phyloP scores from a whole-genome alignment of 2,888 invertebrate genomes.

The Lithophane semibrunnea region DNA sequence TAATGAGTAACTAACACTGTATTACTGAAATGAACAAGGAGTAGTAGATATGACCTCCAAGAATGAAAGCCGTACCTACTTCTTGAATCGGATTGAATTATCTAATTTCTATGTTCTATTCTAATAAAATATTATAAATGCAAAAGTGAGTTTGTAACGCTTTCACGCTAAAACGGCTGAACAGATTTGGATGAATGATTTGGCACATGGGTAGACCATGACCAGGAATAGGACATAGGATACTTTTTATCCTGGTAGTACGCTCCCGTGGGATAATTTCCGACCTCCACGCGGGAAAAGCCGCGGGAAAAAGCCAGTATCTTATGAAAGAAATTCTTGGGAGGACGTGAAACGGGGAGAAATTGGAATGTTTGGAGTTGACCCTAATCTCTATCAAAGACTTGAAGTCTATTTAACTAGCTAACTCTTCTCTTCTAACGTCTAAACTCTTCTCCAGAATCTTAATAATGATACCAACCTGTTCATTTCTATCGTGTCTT shows the following conservation, averaged over 20 bases:
- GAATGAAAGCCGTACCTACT: no score
- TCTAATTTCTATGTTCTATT: not conserved
- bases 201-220: no score
- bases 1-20: not conserved
- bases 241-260: no score
- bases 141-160: no score
- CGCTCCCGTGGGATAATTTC: no score
- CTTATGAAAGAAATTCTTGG: not conserved
- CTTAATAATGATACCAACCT: not conserved
- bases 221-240: no score
- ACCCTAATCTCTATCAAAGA: not conserved
- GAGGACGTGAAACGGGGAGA: not conserved
- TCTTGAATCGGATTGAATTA: not conserved
- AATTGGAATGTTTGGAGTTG: not conserved
- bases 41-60: not conserved
- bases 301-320: not conserved
- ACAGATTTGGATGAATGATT: no score
- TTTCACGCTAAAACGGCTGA: no score
- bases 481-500: not conserved
- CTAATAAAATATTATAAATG: not conserved
- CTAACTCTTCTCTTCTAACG: no score
- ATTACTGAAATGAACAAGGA: not conserved
- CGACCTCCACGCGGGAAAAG: no score
- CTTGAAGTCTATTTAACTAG: not conserved
- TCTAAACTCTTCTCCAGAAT: not conserved